Percentiles rank a stretch among this genome's conserved stretches.
These are phyloP conservation scores for Pelusios castaneus DNA, from an alignment of 2,113 vertebrate genomes.

Conservation along the genomic window DNA sequence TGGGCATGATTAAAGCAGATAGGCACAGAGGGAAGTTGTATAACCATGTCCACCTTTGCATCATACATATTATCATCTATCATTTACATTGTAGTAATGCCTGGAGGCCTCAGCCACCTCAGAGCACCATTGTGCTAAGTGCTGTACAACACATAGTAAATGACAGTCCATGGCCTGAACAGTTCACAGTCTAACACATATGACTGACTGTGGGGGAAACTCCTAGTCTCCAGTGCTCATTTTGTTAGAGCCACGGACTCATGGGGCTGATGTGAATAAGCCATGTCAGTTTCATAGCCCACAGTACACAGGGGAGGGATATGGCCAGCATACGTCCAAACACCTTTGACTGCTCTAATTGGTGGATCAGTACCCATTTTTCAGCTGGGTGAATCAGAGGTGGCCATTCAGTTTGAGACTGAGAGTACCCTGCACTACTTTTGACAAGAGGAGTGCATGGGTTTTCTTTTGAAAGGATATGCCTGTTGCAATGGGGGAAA, in stretches of 20 bases:
- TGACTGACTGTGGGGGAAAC: not conserved
- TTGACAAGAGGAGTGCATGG: not conserved
- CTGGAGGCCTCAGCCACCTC: not conserved
- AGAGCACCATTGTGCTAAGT: not conserved
- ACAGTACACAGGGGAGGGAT: not conserved
- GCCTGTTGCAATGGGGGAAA: not conserved
- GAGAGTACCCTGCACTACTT: not conserved
- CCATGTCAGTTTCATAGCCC: not conserved
- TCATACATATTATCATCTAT: not conserved
- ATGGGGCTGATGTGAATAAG: not conserved
- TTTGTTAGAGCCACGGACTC: not conserved
- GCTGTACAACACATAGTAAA: not conserved
- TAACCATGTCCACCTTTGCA: not conserved
- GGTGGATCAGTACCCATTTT: not conserved
- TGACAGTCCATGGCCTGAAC: not conserved
- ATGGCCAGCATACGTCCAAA: too few species aligned
- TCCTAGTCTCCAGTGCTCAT: not conserved
- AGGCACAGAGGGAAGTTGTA: not conserved
- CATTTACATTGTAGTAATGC: not conserved
- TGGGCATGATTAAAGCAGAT: not conserved
- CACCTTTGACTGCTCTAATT: not conserved
- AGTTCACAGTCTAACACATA: not conserved
- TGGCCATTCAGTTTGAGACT: not conserved
- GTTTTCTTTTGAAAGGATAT: not conserved
- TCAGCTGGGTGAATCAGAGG: not conserved